Evolutionary conservation across 2,113 vertebrate genomes (phyloP).

Genomic region (Scomber japonicus): DNA sequence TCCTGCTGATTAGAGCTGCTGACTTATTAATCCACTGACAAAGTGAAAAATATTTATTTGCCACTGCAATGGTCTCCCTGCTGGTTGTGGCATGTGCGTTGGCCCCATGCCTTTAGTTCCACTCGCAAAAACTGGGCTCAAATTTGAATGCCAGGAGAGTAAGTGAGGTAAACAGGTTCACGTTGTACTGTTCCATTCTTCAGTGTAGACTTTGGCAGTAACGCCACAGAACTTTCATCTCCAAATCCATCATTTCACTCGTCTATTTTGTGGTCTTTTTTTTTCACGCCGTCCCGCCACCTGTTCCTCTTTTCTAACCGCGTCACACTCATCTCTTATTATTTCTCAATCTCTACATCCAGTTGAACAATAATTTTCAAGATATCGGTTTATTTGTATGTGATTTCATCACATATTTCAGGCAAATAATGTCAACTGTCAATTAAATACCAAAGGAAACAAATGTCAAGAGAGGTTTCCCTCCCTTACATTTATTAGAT

Average conservation of each 20-base stretch:
- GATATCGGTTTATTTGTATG: not conserved
- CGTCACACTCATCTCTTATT: not conserved
- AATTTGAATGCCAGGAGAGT: slow-evolving; percentile 22
- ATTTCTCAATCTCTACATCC: not conserved
- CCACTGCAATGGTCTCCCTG: slow-evolving; percentile 41
- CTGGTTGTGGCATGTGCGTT: slow-evolving; percentile 59
- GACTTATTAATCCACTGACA: slow-evolving; percentile 4
- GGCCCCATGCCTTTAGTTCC: slow-evolving; percentile 52
- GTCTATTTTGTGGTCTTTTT: not conserved
- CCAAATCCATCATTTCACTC: slow-evolving; percentile 18
- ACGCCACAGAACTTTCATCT: slow-evolving; percentile 1
- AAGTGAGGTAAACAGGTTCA: slow-evolving; percentile 56
- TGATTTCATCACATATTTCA: not conserved
- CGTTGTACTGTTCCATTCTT: slow-evolving; percentile 26
- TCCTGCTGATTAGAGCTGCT: not conserved
- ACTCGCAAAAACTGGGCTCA: slow-evolving; percentile 23
- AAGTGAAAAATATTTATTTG: slow-evolving; percentile 43
- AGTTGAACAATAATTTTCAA: not conserved
- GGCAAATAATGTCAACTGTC: too few species aligned
- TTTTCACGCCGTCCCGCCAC: not conserved
- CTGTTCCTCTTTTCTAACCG: not conserved
- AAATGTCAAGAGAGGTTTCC: slow-evolving; percentile 22
- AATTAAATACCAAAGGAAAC: slow-evolving; percentile 16
- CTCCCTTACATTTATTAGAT: slow-evolving; percentile 19
- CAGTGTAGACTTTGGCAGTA: slow-evolving; percentile 21